Conservation (phyloP, 2,113 vertebrate species). For the Sylvilagus bachmani region DNA sequence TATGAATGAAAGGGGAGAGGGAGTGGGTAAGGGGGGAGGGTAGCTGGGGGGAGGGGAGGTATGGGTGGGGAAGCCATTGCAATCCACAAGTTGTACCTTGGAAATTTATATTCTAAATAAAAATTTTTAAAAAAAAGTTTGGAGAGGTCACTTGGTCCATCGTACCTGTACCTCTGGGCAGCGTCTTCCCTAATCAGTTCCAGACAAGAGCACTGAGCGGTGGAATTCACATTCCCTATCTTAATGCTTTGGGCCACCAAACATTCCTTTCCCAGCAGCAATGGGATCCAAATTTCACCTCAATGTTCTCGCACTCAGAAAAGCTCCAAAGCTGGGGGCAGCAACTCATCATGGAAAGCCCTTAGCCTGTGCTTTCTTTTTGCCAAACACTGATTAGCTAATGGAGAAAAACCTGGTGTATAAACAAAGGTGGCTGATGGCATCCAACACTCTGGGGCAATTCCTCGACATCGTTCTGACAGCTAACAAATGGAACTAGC, state of each 20-base stretch:
- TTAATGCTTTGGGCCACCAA: slow-evolving; percentile 25
- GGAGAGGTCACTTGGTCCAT: slow-evolving; percentile 7
- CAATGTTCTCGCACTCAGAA: slow-evolving; percentile 27
- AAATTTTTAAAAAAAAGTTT: too few species aligned
- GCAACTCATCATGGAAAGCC: slow-evolving; percentile 55
- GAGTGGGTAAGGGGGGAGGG: too few species aligned
- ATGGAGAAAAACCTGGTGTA: slow-evolving; percentile 57
- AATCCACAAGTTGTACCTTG: too few species aligned
- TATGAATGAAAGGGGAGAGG: too few species aligned
- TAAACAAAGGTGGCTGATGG: slow-evolving; percentile 69
- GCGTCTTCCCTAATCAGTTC: not conserved
- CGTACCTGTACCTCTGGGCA: slow-evolving; percentile 27
- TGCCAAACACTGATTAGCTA: slow-evolving; percentile 67
- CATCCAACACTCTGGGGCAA: slow-evolving; percentile 75
- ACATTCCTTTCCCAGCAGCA: slow-evolving; percentile 37
- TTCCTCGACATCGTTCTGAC: slow-evolving; percentile 72
- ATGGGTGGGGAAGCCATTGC: too few species aligned
- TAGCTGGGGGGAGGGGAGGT: too few species aligned
- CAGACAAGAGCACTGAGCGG: not conserved
- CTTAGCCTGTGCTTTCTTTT: slow-evolving; percentile 57
- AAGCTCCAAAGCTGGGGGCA: not conserved
- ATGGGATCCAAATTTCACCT: slow-evolving; percentile 37
- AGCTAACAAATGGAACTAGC: slow-evolving; percentile 79
- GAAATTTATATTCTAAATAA: too few species aligned
- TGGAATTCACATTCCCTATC: slow-evolving; percentile 4